Conservation (phyloP, 2,888 invertebrate genomes). For the Caradrina clavipalpis region DNA sequence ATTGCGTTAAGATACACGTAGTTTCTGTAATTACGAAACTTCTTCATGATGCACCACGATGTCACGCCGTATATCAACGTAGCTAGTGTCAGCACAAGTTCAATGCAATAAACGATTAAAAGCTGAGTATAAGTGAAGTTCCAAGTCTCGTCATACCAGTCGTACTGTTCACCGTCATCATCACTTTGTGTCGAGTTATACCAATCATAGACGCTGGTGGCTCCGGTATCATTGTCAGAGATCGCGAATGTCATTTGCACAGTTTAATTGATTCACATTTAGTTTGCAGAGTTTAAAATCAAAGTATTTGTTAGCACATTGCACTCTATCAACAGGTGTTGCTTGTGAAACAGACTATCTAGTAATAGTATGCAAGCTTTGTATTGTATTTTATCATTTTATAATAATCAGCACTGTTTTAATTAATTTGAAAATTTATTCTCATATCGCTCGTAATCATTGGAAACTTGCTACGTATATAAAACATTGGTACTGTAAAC, state of each 20-base stretch:
- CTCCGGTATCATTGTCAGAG: not conserved
- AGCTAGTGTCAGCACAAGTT: not conserved
- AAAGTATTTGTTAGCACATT: not conserved
- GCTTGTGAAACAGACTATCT: too few species aligned
- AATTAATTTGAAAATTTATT: not conserved
- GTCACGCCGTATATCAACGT: conserved; percentile 5
- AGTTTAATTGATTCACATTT: not conserved
- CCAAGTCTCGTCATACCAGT: not conserved
- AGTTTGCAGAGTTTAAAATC: not conserved
- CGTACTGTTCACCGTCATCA: not conserved
- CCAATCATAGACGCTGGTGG: not conserved
- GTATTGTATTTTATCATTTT: not conserved
- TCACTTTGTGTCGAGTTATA: not conserved
- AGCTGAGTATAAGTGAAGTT: not conserved
- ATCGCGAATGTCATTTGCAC: not conserved
- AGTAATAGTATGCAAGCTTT: not conserved
- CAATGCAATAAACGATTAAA: too few species aligned
- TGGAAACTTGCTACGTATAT: not conserved
- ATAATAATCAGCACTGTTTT: not conserved
- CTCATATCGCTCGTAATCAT: not conserved
- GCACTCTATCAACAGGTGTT: not conserved
- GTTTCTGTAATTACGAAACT: conserved; percentile 11
- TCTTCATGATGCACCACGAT: conserved; percentile 12
- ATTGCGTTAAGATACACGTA: conserved; percentile 18
- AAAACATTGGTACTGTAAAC: too few species aligned